phyloP scores from a whole-genome alignment of 2,113 vertebrate species.

The Acrocephalus kingi region DNA sequence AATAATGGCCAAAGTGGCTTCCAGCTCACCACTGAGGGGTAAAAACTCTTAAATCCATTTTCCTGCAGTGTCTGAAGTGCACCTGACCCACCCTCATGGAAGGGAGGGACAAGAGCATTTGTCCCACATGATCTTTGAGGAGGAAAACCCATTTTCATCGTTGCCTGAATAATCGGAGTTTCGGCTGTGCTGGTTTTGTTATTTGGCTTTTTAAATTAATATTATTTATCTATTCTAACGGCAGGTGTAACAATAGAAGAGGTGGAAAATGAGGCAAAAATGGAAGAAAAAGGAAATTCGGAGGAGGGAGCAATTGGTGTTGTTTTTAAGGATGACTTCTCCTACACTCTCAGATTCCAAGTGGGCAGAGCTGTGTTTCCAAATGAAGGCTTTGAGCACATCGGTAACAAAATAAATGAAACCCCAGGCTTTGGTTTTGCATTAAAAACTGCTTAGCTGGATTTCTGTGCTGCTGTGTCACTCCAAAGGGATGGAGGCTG shows the following conservation, averaged over 20 bases:
- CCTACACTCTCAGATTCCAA: constrained; percentile 81
- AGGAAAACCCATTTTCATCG: accelerated
- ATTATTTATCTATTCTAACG: background rate
- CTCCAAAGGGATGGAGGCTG: background rate
- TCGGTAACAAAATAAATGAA: constrained; percentile 69
- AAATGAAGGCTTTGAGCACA: constrained; percentile 69
- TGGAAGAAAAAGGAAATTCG: constrained; percentile 72
- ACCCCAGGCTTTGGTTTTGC: background rate
- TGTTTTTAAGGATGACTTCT: constrained; percentile 80
- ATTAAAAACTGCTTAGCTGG: background rate
- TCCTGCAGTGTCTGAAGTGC: background rate
- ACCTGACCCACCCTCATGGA: accelerated
- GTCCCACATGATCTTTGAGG: background rate
- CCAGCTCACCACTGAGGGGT: constrained; percentile 26
- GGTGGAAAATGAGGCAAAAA: constrained; percentile 72
- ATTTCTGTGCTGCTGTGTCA: background rate
- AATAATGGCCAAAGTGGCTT: constrained; percentile 84
- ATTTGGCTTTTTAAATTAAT: background rate
- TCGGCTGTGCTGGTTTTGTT: background rate
- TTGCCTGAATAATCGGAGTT: background rate
- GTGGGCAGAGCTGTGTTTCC: constrained; percentile 49
- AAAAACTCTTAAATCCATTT: background rate
- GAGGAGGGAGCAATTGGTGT: constrained; percentile 73
- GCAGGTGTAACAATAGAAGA: constrained; percentile 70
- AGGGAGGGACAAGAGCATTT: background rate